A percentile compares a stretch with the other conserved stretches of the same genome.
Conservation (phyloP, 2,113 vertebrate species). For the Sebastes schlegelii region DNA sequence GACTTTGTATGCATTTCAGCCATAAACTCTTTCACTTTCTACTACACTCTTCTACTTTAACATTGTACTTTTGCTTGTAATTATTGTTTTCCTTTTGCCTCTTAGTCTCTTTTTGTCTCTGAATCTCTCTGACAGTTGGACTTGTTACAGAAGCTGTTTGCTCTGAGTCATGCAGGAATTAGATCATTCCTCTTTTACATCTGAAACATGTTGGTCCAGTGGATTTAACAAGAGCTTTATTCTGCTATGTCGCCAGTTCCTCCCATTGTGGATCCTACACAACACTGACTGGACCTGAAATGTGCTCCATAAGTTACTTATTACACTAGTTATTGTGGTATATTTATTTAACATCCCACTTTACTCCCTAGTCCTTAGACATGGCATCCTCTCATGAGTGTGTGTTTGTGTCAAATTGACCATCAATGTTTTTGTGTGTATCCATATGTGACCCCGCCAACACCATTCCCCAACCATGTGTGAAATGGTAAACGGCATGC, state of each 20-base stretch:
- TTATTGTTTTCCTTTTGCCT: too few species aligned
- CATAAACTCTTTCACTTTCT: not conserved
- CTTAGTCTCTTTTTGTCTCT: too few species aligned
- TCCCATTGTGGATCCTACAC: not conserved
- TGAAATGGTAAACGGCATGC: slow-evolving; percentile 32
- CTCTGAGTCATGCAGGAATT: slow-evolving; percentile 18
- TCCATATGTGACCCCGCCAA: not conserved
- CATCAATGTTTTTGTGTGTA: not conserved
- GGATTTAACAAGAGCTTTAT: slow-evolving; percentile 11
- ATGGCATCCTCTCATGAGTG: not conserved
- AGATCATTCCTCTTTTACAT: slow-evolving; percentile 12
- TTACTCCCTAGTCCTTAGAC: not conserved
- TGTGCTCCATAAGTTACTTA: not conserved
- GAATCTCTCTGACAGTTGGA: not conserved
- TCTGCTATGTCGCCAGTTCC: not conserved
- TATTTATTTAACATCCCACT: not conserved
- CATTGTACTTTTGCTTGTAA: too few species aligned
- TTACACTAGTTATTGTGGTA: not conserved
- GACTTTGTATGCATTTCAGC: not conserved
- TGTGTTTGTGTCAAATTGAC: slow-evolving; percentile 1
- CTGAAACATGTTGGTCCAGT: slow-evolving; percentile 2
- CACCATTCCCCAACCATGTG: slow-evolving; percentile 34
- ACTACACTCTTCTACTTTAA: not conserved
- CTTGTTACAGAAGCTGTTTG: slow-evolving; percentile 8
- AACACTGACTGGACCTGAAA: not conserved